Conservation (phyloP, 2,113 vertebrate genomes). For the Indicator maculatus region DNA sequence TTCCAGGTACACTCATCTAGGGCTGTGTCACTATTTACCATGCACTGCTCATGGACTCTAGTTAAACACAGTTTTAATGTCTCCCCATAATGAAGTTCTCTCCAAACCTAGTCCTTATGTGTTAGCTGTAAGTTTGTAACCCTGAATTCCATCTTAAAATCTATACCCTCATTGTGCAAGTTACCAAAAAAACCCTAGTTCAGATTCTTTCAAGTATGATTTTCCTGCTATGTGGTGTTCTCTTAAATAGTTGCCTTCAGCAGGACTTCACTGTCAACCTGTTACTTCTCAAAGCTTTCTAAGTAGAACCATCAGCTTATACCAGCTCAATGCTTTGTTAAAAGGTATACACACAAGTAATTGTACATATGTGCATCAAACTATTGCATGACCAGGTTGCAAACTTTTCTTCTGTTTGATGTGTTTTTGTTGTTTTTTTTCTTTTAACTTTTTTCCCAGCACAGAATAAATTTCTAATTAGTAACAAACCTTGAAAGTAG, state of each 20-base stretch:
- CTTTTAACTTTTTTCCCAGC: background rate
- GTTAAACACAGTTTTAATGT: background rate
- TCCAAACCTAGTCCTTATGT: background rate
- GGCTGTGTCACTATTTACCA: accelerated
- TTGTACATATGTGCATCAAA: background rate
- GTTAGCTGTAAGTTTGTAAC: background rate
- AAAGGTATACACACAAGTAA: background rate
- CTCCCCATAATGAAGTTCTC: background rate
- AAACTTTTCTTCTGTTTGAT: background rate
- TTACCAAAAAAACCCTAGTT: background rate
- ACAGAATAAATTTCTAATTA: background rate
- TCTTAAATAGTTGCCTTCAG: background rate
- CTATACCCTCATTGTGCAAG: background rate
- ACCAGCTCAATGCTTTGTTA: background rate
- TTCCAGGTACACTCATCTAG: background rate
- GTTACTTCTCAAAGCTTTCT: background rate
- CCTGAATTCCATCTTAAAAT: background rate
- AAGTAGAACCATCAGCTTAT: background rate
- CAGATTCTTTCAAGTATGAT: background rate
- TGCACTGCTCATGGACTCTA: accelerated
- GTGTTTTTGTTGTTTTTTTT: background rate
- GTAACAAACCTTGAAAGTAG: constrained; percentile 92
- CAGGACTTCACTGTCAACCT: background rate
- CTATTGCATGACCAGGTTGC: background rate
- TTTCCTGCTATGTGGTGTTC: background rate